phyloP scores from a whole-genome alignment of 2,797 vertebrate genomes.

The Cichlasoma orientale region DNA sequence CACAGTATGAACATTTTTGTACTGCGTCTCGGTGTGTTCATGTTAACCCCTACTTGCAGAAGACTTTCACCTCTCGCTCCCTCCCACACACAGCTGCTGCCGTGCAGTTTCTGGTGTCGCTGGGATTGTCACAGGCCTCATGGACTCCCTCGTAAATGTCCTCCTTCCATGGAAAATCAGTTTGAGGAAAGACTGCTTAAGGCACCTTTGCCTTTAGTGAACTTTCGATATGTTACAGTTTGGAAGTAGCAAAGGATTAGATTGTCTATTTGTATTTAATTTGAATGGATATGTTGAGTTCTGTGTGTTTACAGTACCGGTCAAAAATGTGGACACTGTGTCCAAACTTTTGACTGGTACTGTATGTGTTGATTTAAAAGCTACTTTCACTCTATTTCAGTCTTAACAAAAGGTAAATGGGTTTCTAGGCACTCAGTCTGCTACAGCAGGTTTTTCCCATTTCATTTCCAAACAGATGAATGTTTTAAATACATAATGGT shows the following conservation, averaged over 20 bases:
- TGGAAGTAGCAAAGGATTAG: background rate
- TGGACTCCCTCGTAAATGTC: background rate
- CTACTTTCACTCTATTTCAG: background rate
- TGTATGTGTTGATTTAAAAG: background rate
- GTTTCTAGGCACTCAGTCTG: background rate
- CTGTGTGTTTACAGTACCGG: background rate
- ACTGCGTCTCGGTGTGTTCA: background rate
- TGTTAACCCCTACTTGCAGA: background rate
- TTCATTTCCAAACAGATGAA: no score
- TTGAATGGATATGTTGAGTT: background rate
- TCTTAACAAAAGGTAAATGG: background rate
- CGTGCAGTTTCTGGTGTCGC: background rate
- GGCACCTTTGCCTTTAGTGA: background rate
- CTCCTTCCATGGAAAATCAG: background rate
- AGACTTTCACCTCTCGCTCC: background rate
- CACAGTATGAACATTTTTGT: background rate
- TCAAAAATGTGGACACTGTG: no score
- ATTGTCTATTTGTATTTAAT: background rate
- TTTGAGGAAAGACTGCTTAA: background rate
- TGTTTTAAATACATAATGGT: background rate
- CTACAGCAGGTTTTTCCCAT: background rate
- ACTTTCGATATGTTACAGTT: background rate
- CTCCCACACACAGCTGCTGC: background rate
- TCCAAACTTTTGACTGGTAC: no score
- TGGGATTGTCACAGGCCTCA: no score